Conservation (phyloP, 2,113 vertebrate genomes). For the Leptobrachium leishanense region DNA sequence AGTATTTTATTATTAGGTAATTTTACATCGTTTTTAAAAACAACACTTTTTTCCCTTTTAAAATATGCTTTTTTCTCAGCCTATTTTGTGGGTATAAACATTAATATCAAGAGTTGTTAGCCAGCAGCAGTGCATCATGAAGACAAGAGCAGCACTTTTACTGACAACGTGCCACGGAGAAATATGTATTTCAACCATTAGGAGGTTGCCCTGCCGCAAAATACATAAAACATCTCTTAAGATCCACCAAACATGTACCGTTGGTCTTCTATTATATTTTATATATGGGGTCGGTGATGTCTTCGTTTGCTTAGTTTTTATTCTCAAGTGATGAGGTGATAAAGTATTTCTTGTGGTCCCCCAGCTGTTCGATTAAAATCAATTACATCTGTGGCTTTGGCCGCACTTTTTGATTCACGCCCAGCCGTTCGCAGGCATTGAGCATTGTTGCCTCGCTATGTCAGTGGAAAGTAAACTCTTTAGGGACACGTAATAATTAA, state of each 20-base stretch:
- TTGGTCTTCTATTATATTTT: slow-evolving; percentile 12
- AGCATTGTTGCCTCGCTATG: slow-evolving; percentile 41
- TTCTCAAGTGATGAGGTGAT: slow-evolving; percentile 42
- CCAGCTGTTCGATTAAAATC: slow-evolving; percentile 39
- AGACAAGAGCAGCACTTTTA: not conserved
- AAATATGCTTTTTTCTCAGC: too few relatives aligned
- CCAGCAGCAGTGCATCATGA: not conserved
- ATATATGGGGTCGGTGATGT: slow-evolving; percentile 19
- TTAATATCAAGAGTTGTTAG: slow-evolving; percentile 2
- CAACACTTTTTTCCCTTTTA: not conserved
- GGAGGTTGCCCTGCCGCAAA: slow-evolving; percentile 11
- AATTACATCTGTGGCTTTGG: slow-evolving; percentile 44
- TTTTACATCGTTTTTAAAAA: too few relatives aligned
- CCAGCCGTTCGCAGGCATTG: slow-evolving; percentile 40
- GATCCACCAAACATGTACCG: slow-evolving; percentile 7
- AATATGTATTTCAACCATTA: slow-evolving; percentile 1
- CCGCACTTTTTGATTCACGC: slow-evolving; percentile 45
- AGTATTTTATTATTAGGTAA: too few relatives aligned
- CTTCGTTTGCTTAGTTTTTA: slow-evolving; percentile 14
- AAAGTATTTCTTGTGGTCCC: slow-evolving; percentile 43
- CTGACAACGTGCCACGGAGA: not conserved
- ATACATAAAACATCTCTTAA: slow-evolving; percentile 1
- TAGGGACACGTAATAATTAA: slow-evolving; percentile 45
- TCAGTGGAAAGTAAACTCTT: slow-evolving; percentile 49
- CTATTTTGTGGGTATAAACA: not conserved